These are phyloP conservation scores for Euzophera pinguis DNA, from an alignment of 2,888 invertebrate genomes.

Conservation along the genomic window DNA sequence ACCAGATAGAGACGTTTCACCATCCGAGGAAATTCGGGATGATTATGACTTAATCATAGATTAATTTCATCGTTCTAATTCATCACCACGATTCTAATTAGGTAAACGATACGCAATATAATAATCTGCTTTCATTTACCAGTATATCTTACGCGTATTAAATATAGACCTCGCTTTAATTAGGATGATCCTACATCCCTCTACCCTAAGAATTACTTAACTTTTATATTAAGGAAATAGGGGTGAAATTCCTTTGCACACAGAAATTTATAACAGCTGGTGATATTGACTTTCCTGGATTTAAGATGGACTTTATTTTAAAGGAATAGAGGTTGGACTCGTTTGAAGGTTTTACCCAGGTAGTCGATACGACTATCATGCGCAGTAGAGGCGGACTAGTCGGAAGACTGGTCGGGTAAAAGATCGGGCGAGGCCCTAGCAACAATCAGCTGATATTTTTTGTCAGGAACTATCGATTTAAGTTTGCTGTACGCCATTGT, in stretches of 20 bases:
- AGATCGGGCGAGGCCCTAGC: slow-evolving; percentile 13
- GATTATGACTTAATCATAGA: too few species aligned
- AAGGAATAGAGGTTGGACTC: not conserved
- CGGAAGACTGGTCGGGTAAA: slow-evolving; percentile 21
- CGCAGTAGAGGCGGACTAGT: slow-evolving; percentile 27
- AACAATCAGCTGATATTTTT: slow-evolving; percentile 27
- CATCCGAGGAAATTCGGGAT: too few species aligned
- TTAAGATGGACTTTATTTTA: not conserved
- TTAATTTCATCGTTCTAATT: too few species aligned
- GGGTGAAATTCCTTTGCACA: not conserved
- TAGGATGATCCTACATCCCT: slow-evolving; percentile 10
- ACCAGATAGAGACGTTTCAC: too few species aligned
- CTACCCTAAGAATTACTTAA: not conserved
- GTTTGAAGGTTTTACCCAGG: not conserved
- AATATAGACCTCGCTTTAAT: slow-evolving; percentile 11
- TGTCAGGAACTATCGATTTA: slow-evolving; percentile 22
- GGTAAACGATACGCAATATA: not conserved
- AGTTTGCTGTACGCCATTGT: not conserved
- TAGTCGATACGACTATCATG: slow-evolving; percentile 36
- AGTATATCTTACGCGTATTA: not conserved
- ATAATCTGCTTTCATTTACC: not conserved
- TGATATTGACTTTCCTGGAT: not conserved
- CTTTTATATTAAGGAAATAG: not conserved
- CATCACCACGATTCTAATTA: not conserved
- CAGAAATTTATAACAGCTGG: not conserved